Percentiles rank a stretch among this genome's conserved stretches.
phyloP scores from a whole-genome alignment of 1,140 invertebrate species.

The Aphis craccivora region DNA sequence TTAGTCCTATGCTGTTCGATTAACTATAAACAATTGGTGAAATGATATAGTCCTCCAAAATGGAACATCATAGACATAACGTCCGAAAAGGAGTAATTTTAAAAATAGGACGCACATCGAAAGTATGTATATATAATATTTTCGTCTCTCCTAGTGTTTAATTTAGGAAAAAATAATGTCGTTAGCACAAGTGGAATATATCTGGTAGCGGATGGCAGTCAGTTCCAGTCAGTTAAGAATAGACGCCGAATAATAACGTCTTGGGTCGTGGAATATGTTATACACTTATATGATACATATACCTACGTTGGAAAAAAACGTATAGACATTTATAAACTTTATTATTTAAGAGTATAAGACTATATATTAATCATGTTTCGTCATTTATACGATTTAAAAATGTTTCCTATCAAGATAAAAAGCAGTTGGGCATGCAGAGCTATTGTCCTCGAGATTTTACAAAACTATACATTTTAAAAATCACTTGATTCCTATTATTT shows the following conservation, averaged over 20 bases:
- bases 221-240: conserved; percentile 4
- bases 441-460: background rate
- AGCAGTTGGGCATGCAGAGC: background rate
- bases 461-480: background rate
- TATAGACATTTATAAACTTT: background rate
- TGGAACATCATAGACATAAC: background rate
- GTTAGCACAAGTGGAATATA: background rate
- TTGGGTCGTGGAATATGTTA: background rate
- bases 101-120: background rate
- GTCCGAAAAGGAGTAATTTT: background rate
- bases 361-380: background rate
- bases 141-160: background rate
- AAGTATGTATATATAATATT: background rate
- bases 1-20: background rate
- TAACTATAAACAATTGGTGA: background rate
- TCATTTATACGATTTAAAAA: background rate
- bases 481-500: background rate
- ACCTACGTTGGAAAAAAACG: background rate
- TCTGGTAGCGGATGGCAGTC: background rate
- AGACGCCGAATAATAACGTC: background rate
- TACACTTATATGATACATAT: background rate
- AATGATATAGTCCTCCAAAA: background rate
- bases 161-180: background rate
- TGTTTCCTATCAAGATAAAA: background rate
- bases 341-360: background rate